phyloP scores from a whole-genome alignment of 2,797 vertebrate species.

The Hydrophis major region DNA sequence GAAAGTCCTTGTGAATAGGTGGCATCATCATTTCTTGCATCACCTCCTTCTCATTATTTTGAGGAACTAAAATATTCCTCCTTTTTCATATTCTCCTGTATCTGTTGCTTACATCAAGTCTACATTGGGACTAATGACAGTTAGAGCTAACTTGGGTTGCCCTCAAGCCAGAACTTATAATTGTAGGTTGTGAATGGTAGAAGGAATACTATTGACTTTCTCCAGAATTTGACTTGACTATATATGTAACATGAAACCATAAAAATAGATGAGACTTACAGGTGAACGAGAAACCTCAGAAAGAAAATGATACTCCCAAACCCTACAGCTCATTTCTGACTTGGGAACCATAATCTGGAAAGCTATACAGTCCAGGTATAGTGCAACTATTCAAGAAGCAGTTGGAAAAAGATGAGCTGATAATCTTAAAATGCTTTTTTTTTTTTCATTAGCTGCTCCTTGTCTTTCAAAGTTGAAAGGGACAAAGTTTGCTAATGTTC shows the following conservation, averaged over 20 bases:
- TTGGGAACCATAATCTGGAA: neutral
- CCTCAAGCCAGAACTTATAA: neutral
- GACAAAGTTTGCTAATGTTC: neutral
- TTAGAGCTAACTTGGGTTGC: neutral
- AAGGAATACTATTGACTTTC: neutral
- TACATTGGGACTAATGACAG: too few species aligned
- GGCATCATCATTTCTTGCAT: neutral
- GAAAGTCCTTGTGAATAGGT: neutral
- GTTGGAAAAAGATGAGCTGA: slow-evolving; percentile 53
- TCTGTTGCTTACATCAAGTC: neutral
- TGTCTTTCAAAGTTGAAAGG: slow-evolving; percentile 23
- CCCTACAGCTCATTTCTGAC: neutral
- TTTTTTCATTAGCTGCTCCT: neutral
- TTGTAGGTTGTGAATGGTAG: neutral
- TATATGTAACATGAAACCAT: neutral
- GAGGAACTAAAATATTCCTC: neutral
- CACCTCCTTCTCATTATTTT: neutral
- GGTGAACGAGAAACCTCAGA: neutral
- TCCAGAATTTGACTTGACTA: neutral
- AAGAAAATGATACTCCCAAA: neutral
- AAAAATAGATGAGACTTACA: neutral
- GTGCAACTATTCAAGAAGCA: slow-evolving; percentile 45
- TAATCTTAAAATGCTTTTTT: slow-evolving; percentile 52
- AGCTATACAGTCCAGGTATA: slow-evolving; percentile 4
- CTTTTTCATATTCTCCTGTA: neutral